Evolutionary conservation across 1,140 invertebrate species (phyloP).

Genomic region (Adelges cooleyi): DNA sequence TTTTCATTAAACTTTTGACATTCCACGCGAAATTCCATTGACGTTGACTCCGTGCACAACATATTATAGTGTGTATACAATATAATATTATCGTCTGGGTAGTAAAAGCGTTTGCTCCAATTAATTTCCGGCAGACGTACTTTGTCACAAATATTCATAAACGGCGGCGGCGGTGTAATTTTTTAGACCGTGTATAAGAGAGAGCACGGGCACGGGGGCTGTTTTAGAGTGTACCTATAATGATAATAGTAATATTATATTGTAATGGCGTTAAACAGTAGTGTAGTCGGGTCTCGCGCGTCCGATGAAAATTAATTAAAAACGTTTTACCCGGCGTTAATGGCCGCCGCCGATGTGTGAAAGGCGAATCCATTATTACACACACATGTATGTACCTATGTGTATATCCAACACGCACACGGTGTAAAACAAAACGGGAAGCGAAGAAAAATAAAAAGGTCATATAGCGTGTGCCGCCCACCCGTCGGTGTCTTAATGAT

Average conservation of each 20-base stretch:
- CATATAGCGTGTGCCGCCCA: neutral
- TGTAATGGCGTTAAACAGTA: too few species aligned
- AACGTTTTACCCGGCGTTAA: neutral
- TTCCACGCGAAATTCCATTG: constrained; percentile 10
- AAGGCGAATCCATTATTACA: too few species aligned
- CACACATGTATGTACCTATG: too few species aligned
- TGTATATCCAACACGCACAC: too few species aligned
- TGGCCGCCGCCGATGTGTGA: neutral
- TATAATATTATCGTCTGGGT: neutral
- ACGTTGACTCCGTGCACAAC: too few species aligned
- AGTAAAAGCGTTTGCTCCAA: neutral
- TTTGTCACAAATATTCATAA: neutral
- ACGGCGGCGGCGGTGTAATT: neutral
- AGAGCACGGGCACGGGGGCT: neutral
- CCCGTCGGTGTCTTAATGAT: neutral
- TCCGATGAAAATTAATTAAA: constrained; percentile 11
- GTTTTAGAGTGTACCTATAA: neutral
- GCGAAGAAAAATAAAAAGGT: neutral
- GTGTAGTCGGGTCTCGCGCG: too few species aligned
- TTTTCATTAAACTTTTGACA: constrained; percentile 19
- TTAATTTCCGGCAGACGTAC: neutral
- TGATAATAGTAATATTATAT: too few species aligned
- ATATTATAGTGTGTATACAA: too few species aligned
- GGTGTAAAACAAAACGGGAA: too few species aligned
- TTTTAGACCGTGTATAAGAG: too few species aligned